Percentiles rank a stretch among this genome's conserved stretches.
Conservation (phyloP, 2,113 vertebrate species). For the Aspiorhynchus laticeps region DNA sequence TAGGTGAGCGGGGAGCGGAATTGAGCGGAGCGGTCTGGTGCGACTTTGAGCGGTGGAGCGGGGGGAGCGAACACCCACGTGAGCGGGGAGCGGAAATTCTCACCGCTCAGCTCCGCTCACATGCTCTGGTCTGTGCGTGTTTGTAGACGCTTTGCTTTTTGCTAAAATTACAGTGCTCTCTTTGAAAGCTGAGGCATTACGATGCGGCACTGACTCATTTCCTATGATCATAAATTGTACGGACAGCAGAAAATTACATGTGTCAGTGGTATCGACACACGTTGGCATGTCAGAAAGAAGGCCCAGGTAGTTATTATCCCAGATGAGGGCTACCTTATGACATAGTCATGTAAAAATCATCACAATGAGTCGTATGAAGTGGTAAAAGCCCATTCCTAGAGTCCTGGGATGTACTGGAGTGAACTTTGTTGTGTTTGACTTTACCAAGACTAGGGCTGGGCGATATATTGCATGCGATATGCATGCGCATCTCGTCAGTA, state of each 20-base stretch:
- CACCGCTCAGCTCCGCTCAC: too few species aligned
- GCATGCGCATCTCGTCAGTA: too few species aligned
- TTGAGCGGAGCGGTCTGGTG: too few species aligned
- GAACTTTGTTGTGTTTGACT: constrained; percentile 22
- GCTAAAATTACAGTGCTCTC: constrained; percentile 63
- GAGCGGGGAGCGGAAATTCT: too few species aligned
- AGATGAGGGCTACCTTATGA: constrained; percentile 8
- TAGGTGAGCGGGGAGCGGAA: too few species aligned
- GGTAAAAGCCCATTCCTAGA: not conserved
- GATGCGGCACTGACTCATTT: constrained; percentile 66
- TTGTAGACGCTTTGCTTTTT: not conserved
- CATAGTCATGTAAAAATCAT: constrained; percentile 30
- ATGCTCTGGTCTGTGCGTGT: constrained; percentile 43
- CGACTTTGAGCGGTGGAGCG: too few species aligned
- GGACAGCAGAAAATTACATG: constrained; percentile 56
- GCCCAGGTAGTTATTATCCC: constrained; percentile 39
- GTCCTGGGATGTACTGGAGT: not conserved
- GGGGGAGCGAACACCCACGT: too few species aligned
- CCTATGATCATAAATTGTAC: constrained; percentile 58
- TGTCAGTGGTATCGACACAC: constrained; percentile 30
- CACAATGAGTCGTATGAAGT: not conserved
- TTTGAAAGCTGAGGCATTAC: constrained; percentile 31
- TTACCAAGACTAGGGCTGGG: too few species aligned
- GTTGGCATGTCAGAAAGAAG: constrained; percentile 41
- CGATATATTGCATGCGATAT: too few species aligned